Base-by-base conservation (phyloP, 2,888 invertebrate species). In the Agrenia bidenticulata region DNA sequence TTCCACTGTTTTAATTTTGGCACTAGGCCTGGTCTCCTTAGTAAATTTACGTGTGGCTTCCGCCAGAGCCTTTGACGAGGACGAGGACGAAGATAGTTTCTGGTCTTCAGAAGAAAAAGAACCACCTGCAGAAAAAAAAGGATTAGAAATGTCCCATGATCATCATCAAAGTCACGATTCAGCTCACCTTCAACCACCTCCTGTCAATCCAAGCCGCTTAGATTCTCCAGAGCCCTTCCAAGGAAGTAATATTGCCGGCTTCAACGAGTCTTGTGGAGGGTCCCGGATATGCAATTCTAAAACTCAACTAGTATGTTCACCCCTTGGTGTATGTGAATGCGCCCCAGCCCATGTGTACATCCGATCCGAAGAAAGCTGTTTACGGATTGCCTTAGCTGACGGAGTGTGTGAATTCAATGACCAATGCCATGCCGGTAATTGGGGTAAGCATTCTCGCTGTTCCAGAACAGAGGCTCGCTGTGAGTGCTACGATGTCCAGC, bases 391-490 rank as follows among this genome's bases (percentile, higher is more conserved):
- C 17, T 26, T 24, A 2, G 17, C 15, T 2, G 11, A 39, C n/a
- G 51, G 51, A 1, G 15, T 17, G 0, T 71, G 71, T 32, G 21
- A 24, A 7, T 51, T 64, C 37, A 55, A 72, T 23, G 42, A 41
- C 11, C 69, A 72, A 19, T 72, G 72, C 37, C 69, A 69, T 1
- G 41, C 21, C 0, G 65, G 63, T 27, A 49, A 13, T 13, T 61
- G 59, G 63, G 71, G 68, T 1, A 2, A 11, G 0, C 32, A 23
- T 2, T 71, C 71, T 0, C 26, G 60, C 11, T 71, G 71, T 45
- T 37, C 41, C 39, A 19, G 26, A 0, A 50, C 15, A 24, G 53
- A 7, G 11, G n/a, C 15, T 13, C n/a, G 42, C 41, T 71, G 70
- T 24, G 55, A 71, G 23, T 70, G 70, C 45, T 54, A 32, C 21